These are phyloP conservation scores for Papilio machaon DNA, from an alignment of 1,140 invertebrate genomes.

Conservation along the genomic window DNA sequence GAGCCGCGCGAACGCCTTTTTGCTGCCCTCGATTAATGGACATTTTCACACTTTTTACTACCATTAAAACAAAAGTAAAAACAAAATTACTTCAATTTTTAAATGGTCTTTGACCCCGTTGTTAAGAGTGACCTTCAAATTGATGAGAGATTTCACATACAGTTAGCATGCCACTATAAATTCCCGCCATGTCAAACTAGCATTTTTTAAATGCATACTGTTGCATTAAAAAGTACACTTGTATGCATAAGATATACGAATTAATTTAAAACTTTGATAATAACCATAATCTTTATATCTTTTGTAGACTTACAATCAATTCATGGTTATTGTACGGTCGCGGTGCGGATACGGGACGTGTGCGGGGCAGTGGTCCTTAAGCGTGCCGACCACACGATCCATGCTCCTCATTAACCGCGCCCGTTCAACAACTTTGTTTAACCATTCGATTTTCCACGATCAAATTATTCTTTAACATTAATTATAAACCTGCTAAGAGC, in stretches of 20 bases:
- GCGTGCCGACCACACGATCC: constrained; percentile 2
- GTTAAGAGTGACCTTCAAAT: neutral
- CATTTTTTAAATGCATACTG: no score
- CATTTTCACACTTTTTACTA: constrained; percentile 34
- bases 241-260: no score
- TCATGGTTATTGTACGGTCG: neutral
- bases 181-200: no score
- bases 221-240: no score
- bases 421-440: constrained; percentile 51
- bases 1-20: constrained; percentile 38
- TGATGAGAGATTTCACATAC: no score
- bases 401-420: constrained; percentile 39
- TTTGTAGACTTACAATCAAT: neutral
- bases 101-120: neutral
- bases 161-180: no score
- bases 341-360: neutral
- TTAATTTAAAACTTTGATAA: no score
- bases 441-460: constrained; percentile 54
- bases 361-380: neutral
- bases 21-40: constrained; percentile 41
- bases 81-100: neutral
- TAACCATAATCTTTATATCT: neutral
- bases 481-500: constrained; percentile 67
- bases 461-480: constrained; percentile 65
- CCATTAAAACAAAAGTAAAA: constrained; percentile 29